A percentile compares a stretch with the other conserved stretches of the same genome.
Conservation (phyloP, 2,113 vertebrate genomes). For the Anarhynchus alexandrinus region DNA sequence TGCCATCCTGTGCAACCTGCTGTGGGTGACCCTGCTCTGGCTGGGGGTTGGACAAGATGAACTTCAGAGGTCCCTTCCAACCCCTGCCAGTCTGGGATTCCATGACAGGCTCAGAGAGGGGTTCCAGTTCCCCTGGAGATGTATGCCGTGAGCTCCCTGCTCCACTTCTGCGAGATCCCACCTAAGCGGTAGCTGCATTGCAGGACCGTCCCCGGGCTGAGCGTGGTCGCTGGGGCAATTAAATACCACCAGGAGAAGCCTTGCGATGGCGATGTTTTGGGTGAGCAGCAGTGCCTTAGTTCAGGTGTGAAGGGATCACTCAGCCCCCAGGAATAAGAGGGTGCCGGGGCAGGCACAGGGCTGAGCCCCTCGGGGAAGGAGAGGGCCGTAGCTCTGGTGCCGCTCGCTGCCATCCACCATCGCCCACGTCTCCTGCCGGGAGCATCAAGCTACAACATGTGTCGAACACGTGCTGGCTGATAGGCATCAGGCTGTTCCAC, state of each 20-base stretch:
- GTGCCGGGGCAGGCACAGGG: not conserved
- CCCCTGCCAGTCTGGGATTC: too few species aligned
- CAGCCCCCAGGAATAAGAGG: fast-evolving
- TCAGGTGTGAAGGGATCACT: not conserved
- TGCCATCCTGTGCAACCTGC: too few species aligned
- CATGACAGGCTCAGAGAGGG: not conserved
- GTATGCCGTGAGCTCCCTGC: not conserved
- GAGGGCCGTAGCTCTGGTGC: fast-evolving
- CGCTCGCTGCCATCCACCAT: not conserved
- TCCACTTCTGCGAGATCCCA: not conserved
- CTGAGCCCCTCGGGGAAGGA: fast-evolving
- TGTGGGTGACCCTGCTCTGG: too few species aligned
- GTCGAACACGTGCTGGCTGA: slow-evolving; percentile 11
- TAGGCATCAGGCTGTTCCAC: not conserved
- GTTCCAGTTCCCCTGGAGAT: not conserved
- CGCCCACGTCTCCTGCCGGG: not conserved
- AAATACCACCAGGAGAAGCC: not conserved
- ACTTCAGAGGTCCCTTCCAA: too few species aligned
- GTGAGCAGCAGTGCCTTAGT: not conserved
- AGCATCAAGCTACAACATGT: not conserved
- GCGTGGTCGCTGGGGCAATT: too few species aligned
- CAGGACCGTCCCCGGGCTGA: not conserved
- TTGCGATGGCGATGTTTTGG: fast-evolving
- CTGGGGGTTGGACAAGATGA: too few species aligned
- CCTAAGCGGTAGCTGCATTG: not conserved